Conservation (phyloP, 2,797 vertebrate genomes). For the Bryconaethiops microstoma region DNA sequence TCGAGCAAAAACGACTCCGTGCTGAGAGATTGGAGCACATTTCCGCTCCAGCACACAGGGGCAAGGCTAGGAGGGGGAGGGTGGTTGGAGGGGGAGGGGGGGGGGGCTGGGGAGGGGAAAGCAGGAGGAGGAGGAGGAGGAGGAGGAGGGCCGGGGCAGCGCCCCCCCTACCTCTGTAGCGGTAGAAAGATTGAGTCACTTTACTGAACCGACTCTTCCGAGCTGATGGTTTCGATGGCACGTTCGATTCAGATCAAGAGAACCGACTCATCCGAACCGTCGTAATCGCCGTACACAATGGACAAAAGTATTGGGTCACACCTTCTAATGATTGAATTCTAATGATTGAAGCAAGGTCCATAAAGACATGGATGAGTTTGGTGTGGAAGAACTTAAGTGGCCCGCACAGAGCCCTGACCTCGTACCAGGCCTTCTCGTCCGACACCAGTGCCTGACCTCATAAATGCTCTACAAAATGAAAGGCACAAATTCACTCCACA, state of each 20-base stretch:
- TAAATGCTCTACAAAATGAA: no score
- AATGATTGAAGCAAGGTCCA: no score
- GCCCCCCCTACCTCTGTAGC: background rate
- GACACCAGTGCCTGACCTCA: no score
- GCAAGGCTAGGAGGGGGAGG: conserved; percentile 58
- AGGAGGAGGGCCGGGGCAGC: conserved; percentile 49
- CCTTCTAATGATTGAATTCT: no score
- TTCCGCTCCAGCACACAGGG: conserved; percentile 80
- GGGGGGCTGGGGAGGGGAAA: conserved; percentile 45
- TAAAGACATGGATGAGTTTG: no score
- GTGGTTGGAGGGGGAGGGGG: conserved; percentile 47
- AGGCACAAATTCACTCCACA: no score
- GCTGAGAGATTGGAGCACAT: conserved; percentile 79
- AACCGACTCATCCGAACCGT: background rate
- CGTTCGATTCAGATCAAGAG: background rate
- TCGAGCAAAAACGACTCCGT: conserved; percentile 72
- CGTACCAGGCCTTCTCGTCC: no score
- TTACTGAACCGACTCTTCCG: background rate
- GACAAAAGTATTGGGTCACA: no score
- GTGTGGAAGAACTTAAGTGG: no score
- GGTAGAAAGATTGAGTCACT: background rate
- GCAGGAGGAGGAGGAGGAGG: background rate
- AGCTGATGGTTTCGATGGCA: background rate
- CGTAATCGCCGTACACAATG: no score
- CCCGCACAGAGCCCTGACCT: no score